Conservation (phyloP, 2,797 vertebrate genomes). For the Helicolenus hilgendorfi region DNA sequence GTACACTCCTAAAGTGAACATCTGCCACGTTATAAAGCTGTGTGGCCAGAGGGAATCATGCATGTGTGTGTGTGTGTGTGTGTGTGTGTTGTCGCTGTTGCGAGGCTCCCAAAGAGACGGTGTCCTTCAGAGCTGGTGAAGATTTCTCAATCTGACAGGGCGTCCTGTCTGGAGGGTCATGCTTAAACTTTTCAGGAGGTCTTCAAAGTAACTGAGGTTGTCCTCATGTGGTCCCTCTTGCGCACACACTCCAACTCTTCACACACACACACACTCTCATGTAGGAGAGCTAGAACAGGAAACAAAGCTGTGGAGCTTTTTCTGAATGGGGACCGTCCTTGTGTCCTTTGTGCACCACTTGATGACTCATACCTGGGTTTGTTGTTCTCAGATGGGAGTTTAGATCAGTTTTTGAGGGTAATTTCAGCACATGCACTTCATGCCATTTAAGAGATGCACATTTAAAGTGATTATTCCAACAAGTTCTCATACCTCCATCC, state of each 20-base stretch:
- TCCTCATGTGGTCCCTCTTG: not conserved
- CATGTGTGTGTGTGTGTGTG: not conserved
- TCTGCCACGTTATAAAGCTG: conserved; percentile 39
- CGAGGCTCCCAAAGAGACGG: conserved; percentile 6
- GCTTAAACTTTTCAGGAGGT: conserved; percentile 34
- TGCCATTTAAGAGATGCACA: not conserved
- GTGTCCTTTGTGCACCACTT: not conserved
- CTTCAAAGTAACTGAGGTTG: not conserved
- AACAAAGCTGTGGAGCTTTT: not conserved
- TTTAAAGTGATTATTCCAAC: not conserved
- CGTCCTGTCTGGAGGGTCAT: conserved; percentile 10
- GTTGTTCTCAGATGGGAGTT: not conserved
- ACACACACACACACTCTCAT: not conserved
- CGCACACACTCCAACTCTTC: not conserved
- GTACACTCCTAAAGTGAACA: conserved; percentile 46
- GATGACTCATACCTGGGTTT: not conserved
- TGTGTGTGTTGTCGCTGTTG: not conserved
- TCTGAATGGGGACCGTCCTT: not conserved
- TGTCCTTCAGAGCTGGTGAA: conserved; percentile 28
- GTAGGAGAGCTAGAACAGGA: not conserved
- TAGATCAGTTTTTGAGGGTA: not conserved
- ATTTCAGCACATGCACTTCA: not conserved
- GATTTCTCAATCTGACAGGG: conserved; percentile 46
- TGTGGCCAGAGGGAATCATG: conserved; percentile 12
- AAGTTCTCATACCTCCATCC: not conserved